Base-by-base conservation (phyloP, 2,888 invertebrate genomes). In the Synergus gifuensis region DNA sequence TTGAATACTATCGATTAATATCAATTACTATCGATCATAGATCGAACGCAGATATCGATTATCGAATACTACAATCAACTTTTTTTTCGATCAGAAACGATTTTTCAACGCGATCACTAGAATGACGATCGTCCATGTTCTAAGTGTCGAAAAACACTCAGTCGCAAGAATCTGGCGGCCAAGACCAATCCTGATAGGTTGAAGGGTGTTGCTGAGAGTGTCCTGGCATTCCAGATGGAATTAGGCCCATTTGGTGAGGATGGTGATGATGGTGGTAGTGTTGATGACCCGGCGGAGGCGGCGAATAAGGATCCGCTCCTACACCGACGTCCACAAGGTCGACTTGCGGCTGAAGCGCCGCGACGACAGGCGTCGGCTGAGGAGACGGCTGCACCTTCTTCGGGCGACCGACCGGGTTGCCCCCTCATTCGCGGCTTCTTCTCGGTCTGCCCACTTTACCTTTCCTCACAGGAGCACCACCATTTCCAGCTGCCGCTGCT, bases 361-460 rank as follows among this genome's bases (percentile, higher is more conserved):
- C 78, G 78, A 84, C 83, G 82, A 87, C 87, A 84, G 89, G 87
- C 86, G 89, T 87, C 85, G 88, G 87, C 60, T 88, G 88, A 66
- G 88, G 87, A 79, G 89, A 85, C 83, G 90, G 88, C 84, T 92
- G 91, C 63, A 91, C 91, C 91, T 92, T 91, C 86, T 92, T 92
- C 89, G 92, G 92, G 90, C 92, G 92, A 90, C 91, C 91, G 87
- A 92, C 92, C 92, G 92, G 92, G 92, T 92, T 92, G 90, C 91
- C 92, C 83, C 93, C 95, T 97, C 97, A 97, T 95, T 97, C 97
- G 92, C 97, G 95, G 94, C 96, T 96, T 92, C 97, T 95, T 92
- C 97, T 95, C 92, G 97, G 97, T 91, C 97, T 94, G 82, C 97
- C 97, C 89, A 96, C 96, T 93, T 97, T 97, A 93, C 97, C 97